phyloP scores from a whole-genome alignment of 2,113 vertebrate genomes.

The Paradoxurus hermaphroditus region DNA sequence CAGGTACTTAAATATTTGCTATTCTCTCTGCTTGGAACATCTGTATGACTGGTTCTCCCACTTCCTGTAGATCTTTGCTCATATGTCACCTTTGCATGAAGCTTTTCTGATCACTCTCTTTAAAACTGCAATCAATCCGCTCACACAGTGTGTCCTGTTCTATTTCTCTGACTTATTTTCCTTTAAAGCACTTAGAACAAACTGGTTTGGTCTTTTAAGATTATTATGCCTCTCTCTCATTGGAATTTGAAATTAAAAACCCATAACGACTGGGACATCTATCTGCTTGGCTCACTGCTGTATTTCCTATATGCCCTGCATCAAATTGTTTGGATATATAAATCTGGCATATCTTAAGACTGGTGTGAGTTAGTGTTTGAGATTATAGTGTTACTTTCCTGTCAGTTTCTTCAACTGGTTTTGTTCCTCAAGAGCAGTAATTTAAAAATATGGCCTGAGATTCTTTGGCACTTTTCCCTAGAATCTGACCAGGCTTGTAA shows the following conservation, averaged over 20 bases:
- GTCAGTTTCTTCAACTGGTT: background rate
- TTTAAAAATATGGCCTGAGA: background rate
- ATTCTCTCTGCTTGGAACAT: background rate
- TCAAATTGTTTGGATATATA: background rate
- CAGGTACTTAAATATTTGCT: background rate
- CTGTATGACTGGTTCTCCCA: background rate
- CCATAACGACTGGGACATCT: background rate
- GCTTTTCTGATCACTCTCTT: background rate
- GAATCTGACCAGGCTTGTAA: background rate
- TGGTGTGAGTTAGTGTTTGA: background rate
- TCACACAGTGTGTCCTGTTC: background rate
- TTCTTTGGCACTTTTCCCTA: background rate
- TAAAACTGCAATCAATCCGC: background rate
- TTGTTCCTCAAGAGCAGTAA: background rate
- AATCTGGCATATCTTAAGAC: background rate
- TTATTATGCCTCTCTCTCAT: background rate
- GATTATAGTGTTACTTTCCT: background rate
- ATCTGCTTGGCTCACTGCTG: background rate
- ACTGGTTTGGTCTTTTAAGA: background rate
- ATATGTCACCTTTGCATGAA: background rate
- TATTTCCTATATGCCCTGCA: background rate
- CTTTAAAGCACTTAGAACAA: background rate
- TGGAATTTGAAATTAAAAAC: background rate
- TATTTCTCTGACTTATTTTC: background rate
- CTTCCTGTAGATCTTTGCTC: background rate